Evolutionary conservation across 2,113 vertebrate genomes (phyloP), one percentile per base, ranked within the genome.

Genomic region (Callipepla squamata): DNA sequence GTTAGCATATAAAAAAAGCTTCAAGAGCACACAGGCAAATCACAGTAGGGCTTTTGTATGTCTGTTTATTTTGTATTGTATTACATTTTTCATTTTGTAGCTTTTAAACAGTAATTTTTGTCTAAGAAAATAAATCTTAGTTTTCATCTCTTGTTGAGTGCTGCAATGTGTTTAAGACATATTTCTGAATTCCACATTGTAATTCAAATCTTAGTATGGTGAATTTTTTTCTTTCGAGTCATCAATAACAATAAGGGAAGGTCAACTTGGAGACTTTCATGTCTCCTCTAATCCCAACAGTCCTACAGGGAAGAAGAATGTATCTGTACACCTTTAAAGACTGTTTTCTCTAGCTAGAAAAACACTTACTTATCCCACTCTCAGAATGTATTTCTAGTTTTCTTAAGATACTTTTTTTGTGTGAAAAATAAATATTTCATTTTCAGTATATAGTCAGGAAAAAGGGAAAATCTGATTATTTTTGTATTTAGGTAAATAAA

Each of bases 1-100:
- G 96, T 97, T 97, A 97, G 97, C 97, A 95, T 94, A 97, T 97
- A 92, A 97, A 97, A 97, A 97, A 97, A 94, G 92, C 97, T 96
- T 86, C 85, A 93, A 87, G 93, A 97, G 94, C 95, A 94, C 83
- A 84, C 96, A 89, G 65, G 90, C 92, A 91, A 91, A 94, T 92
- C 97, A 95, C 96, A 92, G 97, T 97, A 95, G 96, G 94, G 34
- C 67, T 94, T 87, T 90, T 76, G 59, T 90, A 63, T 55, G 51
- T 90, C 70, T 96, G 84, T 96, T 80, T 92, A 73, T 96, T 97
- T 96, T 89, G 87, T 92, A 94, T 94, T 93, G 91, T 96, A 69
- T 97, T 96, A 72, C 90, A 83, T 95, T 92, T 92, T 73, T 63
- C 57, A 42, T 93, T 90, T 87, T 86, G 88, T 86, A 76, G 88